Percentiles rank a stretch among this genome's conserved stretches.
Evolutionary conservation across 2,888 invertebrate species (phyloP).

Genomic region (Pocota personata): DNA sequence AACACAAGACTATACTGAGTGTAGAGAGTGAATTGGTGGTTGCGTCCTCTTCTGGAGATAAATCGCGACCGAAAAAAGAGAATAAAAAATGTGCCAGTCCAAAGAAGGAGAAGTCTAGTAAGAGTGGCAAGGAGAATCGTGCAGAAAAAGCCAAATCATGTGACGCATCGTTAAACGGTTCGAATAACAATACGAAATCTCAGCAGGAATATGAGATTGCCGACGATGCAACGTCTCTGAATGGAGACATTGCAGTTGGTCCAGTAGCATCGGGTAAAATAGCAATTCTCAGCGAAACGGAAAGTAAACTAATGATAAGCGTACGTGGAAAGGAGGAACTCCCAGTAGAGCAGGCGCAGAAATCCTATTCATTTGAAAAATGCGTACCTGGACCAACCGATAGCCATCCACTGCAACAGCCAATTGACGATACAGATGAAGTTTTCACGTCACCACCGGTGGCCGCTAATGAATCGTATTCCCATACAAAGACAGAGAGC

Average conservation of each 20-base stretch:
- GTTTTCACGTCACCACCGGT: constrained; percentile 25
- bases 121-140: constrained; percentile 74
- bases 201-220: constrained; percentile 85
- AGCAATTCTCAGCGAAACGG: constrained; percentile 83
- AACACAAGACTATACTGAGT: constrained; percentile 80
- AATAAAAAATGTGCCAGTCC: constrained; percentile 65
- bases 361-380: constrained; percentile 77
- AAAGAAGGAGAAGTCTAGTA: constrained; percentile 73
- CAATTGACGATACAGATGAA: constrained; percentile 49
- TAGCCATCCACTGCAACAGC: constrained; percentile 80
- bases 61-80: constrained; percentile 62
- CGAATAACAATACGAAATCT: constrained; percentile 75
- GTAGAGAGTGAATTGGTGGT: constrained; percentile 82
- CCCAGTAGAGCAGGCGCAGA: constrained; percentile 84
- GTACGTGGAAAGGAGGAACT: constrained; percentile 89
- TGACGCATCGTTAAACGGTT: constrained; percentile 74
- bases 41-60: constrained; percentile 72
- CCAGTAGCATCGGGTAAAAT: constrained; percentile 81
- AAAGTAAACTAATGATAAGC: constrained; percentile 83
- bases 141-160: constrained; percentile 75
- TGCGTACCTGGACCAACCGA: constrained; percentile 80
- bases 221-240: constrained; percentile 84
- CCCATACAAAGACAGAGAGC: constrained; percentile 1
- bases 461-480: neutral
- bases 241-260: constrained; percentile 77